Base-by-base conservation (phyloP, 2,797 vertebrate genomes). In the Silurus aristotelis region DNA sequence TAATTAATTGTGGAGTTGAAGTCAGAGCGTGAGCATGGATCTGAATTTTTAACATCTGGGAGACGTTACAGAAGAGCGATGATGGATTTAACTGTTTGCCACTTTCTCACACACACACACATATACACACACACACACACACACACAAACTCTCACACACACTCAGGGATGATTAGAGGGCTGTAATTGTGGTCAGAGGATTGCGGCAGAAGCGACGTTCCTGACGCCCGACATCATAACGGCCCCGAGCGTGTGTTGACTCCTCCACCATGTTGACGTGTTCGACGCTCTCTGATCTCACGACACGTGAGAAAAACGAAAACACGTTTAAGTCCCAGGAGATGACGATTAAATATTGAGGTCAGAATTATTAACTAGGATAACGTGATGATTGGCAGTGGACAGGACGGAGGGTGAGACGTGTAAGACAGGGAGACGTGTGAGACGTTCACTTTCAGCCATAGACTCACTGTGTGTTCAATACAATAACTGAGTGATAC, bases 31-130 rank as follows among this genome's bases (percentile, higher is more conserved):
- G 80, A 84, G 85, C 72, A 63, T 77, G 73, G 86, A 85, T 83
- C 83, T 46, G 87, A 82, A 86, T 88, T 83, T 58, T 67, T 72
- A 90, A 91, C 89, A 91, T 90, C 91, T 91, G 90, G 90, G 86
- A 85, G 72, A 83, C 80, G 87, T 88, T 86, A 89, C 68, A 78
- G 66, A 82, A 80, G 85, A 76, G 83, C 75, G 82, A 88, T 87
- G 88, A 88, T 87, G 88, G 82, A 71, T 87, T 85, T 87, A 80
- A 83, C 84, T 76, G 67, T 67, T 85, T 73, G 83, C 71, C 83
- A 88, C 85, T 87, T 87, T 64, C 70, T 38, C 52, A 60, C 22
- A 80, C 43, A 66, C 58, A 52, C 79, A 71, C 72, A 38, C n/a
- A 58, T 52, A 76, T 61, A 66, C 73, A 81, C 60, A 85, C 71